These are phyloP conservation scores for Hypotaenidia okinawae DNA, from an alignment of 2,797 vertebrate genomes.

Conservation along the genomic window DNA sequence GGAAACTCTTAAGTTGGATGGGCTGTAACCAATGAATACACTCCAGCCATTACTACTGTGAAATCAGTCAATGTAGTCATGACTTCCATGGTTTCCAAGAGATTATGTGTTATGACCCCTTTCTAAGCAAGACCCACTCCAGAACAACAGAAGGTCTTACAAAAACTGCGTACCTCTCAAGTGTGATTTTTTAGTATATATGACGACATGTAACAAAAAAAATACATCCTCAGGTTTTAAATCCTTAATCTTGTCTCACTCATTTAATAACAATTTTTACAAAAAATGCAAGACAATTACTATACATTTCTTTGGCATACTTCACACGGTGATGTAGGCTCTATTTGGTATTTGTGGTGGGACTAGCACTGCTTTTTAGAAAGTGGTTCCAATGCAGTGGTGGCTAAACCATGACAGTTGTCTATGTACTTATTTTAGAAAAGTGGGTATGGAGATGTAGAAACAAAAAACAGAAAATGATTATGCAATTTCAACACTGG, in stretches of 20 bases:
- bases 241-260: background rate
- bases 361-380: background rate
- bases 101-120: background rate
- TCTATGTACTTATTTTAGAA: background rate
- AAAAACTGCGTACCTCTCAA: background rate
- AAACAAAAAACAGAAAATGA: background rate
- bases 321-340: background rate
- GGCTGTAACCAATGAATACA: background rate
- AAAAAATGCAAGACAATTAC: background rate
- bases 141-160: background rate
- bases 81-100: background rate
- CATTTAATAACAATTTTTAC: background rate
- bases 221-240: fast-evolving
- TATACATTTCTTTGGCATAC: background rate
- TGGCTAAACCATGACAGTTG: no score
- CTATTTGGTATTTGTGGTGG: background rate
- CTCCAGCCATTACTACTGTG: background rate
- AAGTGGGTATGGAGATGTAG: background rate
- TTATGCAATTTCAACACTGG: fast-evolving
- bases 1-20: background rate
- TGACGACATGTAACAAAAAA: background rate
- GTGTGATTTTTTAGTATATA: background rate
- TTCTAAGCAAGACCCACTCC: background rate
- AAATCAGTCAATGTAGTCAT: background rate
- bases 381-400: background rate